Base-by-base conservation (phyloP, 2,888 invertebrate species). In the Aquatica leii region DNA sequence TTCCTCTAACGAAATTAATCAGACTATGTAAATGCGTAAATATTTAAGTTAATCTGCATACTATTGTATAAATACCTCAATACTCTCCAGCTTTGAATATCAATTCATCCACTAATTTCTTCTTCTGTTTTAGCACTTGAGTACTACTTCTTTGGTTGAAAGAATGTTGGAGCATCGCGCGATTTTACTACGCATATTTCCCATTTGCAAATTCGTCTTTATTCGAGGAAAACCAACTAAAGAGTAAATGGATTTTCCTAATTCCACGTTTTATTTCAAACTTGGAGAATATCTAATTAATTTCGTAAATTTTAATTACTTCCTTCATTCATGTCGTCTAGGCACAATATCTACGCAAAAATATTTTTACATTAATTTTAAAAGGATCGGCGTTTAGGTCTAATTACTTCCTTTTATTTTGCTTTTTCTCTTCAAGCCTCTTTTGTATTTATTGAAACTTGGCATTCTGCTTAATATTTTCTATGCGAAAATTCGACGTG, bases 1-100 rank as follows among this genome's bases (percentile, higher is more conserved):
- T 65, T 65, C 52, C 57, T 58, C 46, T 62, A 62, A 62, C 66
- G 59, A 62, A 62, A 62, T 66, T 66, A 62, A 62, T 62, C 62
- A 62, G 54, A 43, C 52, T 62, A 62, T 62, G 62, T 62, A 65
- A 65, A 65, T 61, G 60, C 57, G 48, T 56, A 61, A 67, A 61
- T 63, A 64, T 60, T 60, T 62, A 56, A 56, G 67, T 60, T 61
- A 64, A 60, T 61, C 67, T 64, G 58, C 63, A 61, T 64, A 50
- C 55, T 52, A 59, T 61, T 63, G 64, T 60, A 54, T 43, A 58
- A 61, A 65, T 65, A 48, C 55, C 53, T 49, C 60, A 50, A 65
- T 65, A 49, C 61, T 61, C 57, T 24, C 50, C 49, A 51, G 51
- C 52, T 59, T 50, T 64, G 64, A 64, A 64, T 64, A 54, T 55